phyloP scores from a whole-genome alignment of 2,113 vertebrate species.

The Telmatochromis bifrenatus region DNA sequence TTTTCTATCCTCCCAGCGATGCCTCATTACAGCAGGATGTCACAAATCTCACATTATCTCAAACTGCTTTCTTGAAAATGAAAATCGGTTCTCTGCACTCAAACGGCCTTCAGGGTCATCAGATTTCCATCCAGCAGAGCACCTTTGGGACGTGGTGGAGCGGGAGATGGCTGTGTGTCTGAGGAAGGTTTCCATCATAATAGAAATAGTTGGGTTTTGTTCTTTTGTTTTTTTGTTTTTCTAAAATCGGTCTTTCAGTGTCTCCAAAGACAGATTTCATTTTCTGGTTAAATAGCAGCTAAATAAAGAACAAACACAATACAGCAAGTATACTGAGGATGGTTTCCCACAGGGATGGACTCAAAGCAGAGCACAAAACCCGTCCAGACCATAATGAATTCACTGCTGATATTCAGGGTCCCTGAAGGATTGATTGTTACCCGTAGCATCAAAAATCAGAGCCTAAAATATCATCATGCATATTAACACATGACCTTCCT shows the following conservation, averaged over 20 bases:
- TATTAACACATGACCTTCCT: background rate
- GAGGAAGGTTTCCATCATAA: background rate
- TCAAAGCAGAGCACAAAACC: background rate
- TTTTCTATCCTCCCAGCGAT: background rate
- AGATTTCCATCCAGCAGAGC: background rate
- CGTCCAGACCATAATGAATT: background rate
- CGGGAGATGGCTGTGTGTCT: background rate
- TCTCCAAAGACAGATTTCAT: background rate
- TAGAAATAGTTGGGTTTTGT: background rate
- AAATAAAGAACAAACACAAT: background rate
- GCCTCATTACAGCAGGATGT: background rate
- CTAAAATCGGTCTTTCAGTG: background rate
- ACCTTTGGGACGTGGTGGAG: background rate
- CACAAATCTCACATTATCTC: background rate
- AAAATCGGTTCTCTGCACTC: background rate
- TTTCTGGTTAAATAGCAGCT: background rate
- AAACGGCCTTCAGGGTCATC: accelerated
- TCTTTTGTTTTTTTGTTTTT: background rate
- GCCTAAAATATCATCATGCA: background rate
- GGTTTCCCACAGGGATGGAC: background rate
- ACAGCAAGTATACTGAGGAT: background rate
- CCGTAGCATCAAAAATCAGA: background rate
- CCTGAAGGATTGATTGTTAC: background rate
- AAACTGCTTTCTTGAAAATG: background rate
- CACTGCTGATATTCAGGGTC: background rate